Conservation (phyloP, 2,113 vertebrate genomes). For the Leiothrix lutea region DNA sequence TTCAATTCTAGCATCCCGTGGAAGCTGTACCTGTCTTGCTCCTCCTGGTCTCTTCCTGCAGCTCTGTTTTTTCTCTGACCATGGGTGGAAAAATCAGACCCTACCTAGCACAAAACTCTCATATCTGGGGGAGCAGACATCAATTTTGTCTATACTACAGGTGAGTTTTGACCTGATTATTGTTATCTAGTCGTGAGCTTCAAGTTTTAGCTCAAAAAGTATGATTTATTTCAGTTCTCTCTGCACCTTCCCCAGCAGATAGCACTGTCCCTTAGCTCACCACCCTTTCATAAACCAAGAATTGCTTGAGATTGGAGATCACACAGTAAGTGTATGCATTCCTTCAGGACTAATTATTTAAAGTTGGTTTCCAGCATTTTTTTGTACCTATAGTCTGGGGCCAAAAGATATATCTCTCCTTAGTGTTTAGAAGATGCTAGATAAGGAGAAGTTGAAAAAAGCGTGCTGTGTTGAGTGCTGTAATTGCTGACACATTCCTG, state of each 20-base stretch:
- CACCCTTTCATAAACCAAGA: background rate
- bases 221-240: background rate
- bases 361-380: background rate
- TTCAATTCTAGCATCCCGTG: background rate
- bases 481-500: conserved; percentile 56
- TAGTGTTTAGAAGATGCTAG: conserved; percentile 24
- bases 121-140: background rate
- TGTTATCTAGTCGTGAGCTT: background rate
- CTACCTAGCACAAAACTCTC: background rate
- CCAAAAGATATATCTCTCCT: background rate
- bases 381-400: background rate
- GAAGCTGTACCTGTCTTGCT: background rate
- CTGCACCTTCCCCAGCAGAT: background rate
- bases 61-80: background rate
- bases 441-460: conserved; percentile 20
- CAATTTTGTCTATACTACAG: background rate
- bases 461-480: background rate
- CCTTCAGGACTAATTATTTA: conserved; percentile 16
- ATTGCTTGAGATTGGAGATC: background rate
- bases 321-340: background rate
- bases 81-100: background rate
- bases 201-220: background rate
- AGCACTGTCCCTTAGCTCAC: background rate
- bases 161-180: background rate
- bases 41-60: background rate